A percentile compares a stretch with the other conserved stretches of the same genome.
Conservation (phyloP, 2,113 vertebrate genomes). For the Progne subis region DNA sequence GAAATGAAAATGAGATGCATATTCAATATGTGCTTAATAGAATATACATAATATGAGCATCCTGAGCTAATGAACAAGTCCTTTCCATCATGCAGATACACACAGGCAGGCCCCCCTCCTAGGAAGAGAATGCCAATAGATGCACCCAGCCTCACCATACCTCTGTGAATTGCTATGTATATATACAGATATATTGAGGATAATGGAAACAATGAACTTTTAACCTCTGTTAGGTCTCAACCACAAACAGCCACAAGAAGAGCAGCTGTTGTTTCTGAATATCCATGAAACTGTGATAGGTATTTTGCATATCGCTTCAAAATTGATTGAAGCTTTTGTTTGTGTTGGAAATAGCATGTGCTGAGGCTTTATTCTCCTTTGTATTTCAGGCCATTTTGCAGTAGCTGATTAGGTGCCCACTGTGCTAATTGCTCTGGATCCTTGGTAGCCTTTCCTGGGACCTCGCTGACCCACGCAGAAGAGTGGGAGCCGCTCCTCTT, state of each 20-base stretch:
- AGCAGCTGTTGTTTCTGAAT: constrained; percentile 7
- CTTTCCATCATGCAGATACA: background rate
- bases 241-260: background rate
- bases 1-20: constrained; percentile 51
- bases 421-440: background rate
- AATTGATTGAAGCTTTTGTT: background rate
- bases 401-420: background rate
- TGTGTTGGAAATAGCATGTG: background rate
- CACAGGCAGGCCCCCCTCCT: background rate
- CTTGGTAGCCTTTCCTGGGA: background rate
- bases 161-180: background rate
- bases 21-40: constrained; percentile 44
- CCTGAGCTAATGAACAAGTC: constrained; percentile 21
- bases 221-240: background rate
- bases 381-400: background rate
- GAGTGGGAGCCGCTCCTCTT: background rate
- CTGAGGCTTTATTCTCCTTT: background rate
- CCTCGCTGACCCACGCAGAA: background rate
- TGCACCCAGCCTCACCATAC: background rate
- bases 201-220: background rate
- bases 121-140: background rate
- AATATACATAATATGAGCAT: constrained; percentile 1
- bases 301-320: background rate
- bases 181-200: background rate
- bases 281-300: background rate